Evolutionary conservation across 2,113 vertebrate genomes (phyloP), one percentile per base, ranked within the genome.

Genomic region (Coregonus clupeaformis): DNA sequence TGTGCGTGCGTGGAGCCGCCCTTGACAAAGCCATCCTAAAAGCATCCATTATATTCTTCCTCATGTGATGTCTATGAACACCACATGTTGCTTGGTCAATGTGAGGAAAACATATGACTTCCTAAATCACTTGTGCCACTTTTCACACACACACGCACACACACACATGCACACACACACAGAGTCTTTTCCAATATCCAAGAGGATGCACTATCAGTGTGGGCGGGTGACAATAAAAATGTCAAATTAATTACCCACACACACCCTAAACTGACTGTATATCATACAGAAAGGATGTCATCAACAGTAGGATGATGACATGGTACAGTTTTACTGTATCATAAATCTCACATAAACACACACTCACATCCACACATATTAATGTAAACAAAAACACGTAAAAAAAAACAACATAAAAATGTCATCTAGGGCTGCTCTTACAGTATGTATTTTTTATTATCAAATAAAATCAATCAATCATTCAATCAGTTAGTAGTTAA

Each of bases 71-170:
- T 89, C 84, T 89, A 89, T 88, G 85, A 89, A 80, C 86, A 89
- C 87, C 91, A 92, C 85, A 92, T 93, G 91, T 91, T 91, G 81
- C 86, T 77, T 73, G 82, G 47, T 14, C 47, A 49, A 49, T 52
- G 64, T 49, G 9, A 59, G 67, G 42, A 24, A 52, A 55, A 90
- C 85, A 89, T 87, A 90, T 67, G 82, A 80, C 80, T 89, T 82
- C 76, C 85, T 87, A 91, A 91, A 92, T 89, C 83, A 89, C 82
- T 86, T 85, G 87, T 89, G 91, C 90, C 86, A 83, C 84, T 77
- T 92, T 16, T 49, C 14, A 16, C 47, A 13, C 3, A 14, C 9
- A 47, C 12, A 14, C 5, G 6, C 5, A 1, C 30, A 32, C 55
- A 52, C 27, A 49, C 67, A 59, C 4, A 60, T 62, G 32, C 62